Conservation (phyloP, 2,113 vertebrate genomes). For the Mionectes macconnelli region DNA sequence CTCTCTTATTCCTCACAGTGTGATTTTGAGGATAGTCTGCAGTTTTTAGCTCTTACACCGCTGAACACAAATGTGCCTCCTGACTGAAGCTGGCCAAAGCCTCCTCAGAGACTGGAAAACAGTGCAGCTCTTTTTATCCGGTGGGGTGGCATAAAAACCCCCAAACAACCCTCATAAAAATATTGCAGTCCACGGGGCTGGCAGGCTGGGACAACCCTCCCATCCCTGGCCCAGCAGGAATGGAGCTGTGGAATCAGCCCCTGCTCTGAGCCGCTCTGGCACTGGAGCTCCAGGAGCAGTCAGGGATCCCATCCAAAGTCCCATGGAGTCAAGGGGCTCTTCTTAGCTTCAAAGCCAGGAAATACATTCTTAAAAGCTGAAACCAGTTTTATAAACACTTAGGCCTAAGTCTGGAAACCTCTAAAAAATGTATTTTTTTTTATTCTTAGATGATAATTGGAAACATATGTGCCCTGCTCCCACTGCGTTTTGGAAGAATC, state of each 20-base stretch:
- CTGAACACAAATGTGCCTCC: not conserved
- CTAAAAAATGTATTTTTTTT: constrained; percentile 16
- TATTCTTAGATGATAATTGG: constrained; percentile 7
- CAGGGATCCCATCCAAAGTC: not conserved
- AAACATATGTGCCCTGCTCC: constrained; percentile 24
- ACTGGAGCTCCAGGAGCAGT: not conserved
- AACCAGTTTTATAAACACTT: constrained; percentile 56
- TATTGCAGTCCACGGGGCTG: not conserved
- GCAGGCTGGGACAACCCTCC: not conserved
- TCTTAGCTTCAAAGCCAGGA: constrained; percentile 47
- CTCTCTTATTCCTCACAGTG: not conserved
- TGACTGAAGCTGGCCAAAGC: not conserved
- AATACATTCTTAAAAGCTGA: constrained; percentile 57
- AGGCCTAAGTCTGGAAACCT: constrained; percentile 37
- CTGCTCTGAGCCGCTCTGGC: not conserved
- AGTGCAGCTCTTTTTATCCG: not conserved
- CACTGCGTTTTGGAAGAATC: not conserved
- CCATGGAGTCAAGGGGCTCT: constrained; percentile 11
- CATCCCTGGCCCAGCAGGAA: not conserved
- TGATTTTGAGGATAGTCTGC: not conserved
- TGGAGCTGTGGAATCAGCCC: not conserved
- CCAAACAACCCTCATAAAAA: not conserved
- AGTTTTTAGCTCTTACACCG: not conserved
- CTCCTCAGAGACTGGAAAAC: not conserved
- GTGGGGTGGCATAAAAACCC: not conserved